Evolutionary conservation across 1,140 invertebrate species (phyloP), one percentile per base, ranked within the genome.

Genomic region (Archegozetes longisetosus): DNA sequence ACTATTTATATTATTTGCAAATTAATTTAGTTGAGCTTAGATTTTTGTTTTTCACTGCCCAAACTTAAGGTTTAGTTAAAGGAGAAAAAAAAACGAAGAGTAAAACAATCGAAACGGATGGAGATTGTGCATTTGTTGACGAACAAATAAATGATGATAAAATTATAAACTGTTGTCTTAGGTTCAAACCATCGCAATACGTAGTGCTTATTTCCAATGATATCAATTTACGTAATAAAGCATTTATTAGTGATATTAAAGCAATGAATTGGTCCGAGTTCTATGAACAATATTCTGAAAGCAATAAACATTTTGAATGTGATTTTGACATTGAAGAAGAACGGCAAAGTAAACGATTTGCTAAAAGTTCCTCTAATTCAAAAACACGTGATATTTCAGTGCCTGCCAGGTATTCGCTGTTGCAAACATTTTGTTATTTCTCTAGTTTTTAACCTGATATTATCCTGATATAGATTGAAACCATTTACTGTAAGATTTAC

Each of bases 161-260:
- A 28, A 58, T 58, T 2, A 17, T 52, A n/a, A 3, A 53, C 2
- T 58, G n/a, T 29, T 58, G 57, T 23, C 1, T 51, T 51, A 24
- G 24, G n/a, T 24, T 58, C 4, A 51, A 2, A 4, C 40, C 2
- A 22, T 51, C 2, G 28, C 32, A 9, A 17, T 6, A 40, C 17
- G 32, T 55, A 25, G 1, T 26, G 26, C 47, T 58, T 2, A 28
- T 55, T 2, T 40, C 26, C 47, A 50, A 58, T 51, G 57, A 58
- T 53, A 13, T 2, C 17, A 58, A 58, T 40, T 25, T 58, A n/a
- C 48, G 32, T 14, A 58, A 58, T 51, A 58, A 58, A 23, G 46
- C 51, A 4, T 2, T 58, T 17, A 32, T 55, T 23, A 14, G 46
- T 47, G 17, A 22, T n/a, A 32, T 55, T 2, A 23, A 46, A 23